phyloP scores from a whole-genome alignment of 2,888 invertebrate species.

The Epistrophella euchroma region DNA sequence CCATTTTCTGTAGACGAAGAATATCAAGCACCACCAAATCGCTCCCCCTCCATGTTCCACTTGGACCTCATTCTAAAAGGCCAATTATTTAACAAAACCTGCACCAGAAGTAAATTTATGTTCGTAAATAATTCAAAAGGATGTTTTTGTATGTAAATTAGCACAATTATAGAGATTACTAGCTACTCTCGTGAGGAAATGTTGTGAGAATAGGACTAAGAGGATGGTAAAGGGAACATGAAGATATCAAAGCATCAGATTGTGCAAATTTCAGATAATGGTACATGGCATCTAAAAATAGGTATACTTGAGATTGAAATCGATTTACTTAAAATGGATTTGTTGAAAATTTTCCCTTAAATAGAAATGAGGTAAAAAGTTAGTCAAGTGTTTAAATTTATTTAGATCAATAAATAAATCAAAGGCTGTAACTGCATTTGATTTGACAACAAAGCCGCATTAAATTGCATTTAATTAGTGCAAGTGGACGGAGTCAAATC shows the following conservation, averaged over 20 bases:
- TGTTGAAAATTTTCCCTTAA: neutral
- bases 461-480: neutral
- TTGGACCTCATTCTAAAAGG: constrained; percentile 37
- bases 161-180: constrained; percentile 15
- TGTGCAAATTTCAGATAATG: constrained; percentile 1
- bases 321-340: neutral
- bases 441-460: neutral
- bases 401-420: neutral
- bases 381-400: neutral
- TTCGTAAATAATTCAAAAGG: constrained; percentile 57
- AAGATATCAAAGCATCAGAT: neutral
- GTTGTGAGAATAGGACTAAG: neutral
- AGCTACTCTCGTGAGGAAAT: neutral
- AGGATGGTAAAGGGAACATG: neutral
- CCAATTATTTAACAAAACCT: constrained; percentile 20
- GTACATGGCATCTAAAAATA: neutral
- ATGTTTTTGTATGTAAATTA: constrained; percentile 25
- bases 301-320: neutral
- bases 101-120: neutral
- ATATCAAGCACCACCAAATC: neutral
- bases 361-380: neutral
- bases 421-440: neutral
- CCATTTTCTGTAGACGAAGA: neutral
- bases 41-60: neutral
- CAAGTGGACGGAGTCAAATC: neutral